Evolutionary conservation across 23 tunicate species (phyloP), one percentile per base, ranked within the genome.

Genomic region (Oikopleura albicans): DNA sequence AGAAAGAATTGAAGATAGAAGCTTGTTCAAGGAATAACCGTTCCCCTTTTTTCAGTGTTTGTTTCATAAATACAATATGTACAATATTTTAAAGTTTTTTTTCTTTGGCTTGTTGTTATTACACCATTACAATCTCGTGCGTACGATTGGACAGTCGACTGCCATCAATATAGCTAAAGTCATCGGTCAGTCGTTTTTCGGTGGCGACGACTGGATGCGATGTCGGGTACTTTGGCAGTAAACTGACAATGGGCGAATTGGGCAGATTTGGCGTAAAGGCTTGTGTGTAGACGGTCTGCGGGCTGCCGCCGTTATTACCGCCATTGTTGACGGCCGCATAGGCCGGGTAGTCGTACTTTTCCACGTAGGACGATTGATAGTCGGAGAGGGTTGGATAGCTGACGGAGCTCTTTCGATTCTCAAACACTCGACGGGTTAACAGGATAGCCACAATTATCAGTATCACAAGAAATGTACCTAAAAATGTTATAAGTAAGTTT

Each of bases 351-450:
- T 71, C 79, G 79, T 71, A 71, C 35, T 71, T 71, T 29, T 71
- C 79, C 37, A 71, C 79, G 79, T 71, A 71, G 79, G 36, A 16
- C 4, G 79, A 71, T 29, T 71, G 79, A 29, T 71, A 71, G 79
- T 71, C 79, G 36, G 79, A 71, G 4, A 71, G 27, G 79, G 79
- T 71, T 29, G 79, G 79, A 31, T 12, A 71, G 37, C 79, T 71
- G 33, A 22, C 36, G 37, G 36, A 16, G 33, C 79, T 37, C 37
- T 71, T 71, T 16, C 79, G 34, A 31, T 16, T 29, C 37, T 12
- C 35, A 37, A 71, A 71, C 37, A 71, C 37, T 71, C 79, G 79
- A 27, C 37, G 33, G 35, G 79, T 29, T 4, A 71, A 37, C 4
- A 71, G 37, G 37, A 71, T 12, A 37, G 35, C 35, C 4, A 71